Base-by-base conservation (phyloP, 2,888 invertebrate species). In the Platynereis dumerilii region DNA sequence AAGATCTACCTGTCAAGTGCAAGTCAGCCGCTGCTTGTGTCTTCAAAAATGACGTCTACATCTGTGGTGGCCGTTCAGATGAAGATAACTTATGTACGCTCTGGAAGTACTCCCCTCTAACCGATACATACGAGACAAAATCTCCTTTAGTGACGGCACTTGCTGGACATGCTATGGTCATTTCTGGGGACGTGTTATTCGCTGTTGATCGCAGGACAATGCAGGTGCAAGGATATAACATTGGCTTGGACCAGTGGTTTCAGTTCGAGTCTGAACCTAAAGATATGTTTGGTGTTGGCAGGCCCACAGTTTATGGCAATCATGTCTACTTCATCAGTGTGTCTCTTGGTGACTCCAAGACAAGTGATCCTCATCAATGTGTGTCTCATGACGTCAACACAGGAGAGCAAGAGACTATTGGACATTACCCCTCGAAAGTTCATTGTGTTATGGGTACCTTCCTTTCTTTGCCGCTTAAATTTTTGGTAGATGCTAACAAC, bases 131-230 rank as follows among this genome's bases (percentile, higher is more conserved):
- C 65, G 52, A 54, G 28, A 44, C 39, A 22, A 61, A 59, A 28
- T 20, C 61, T n/a, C 62, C 64, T 7, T 65, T 67, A 65, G 28
- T 65, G 22, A 27, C 27, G n/a, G 54, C 60, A 15, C 67, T 65
- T 22, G 65, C 67, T n/a, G 67, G 67, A 5, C 67, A 67, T 27
- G 61, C 60, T 15, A 67, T 67, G 65, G 27, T 67, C 27, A 34
- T 58, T 15, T 22, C 60, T 12, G 12, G 34, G 28, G 27, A 42
- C 29, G 52, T 58, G 20, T 42, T 67, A 28, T 67, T 61, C 24
- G 61, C 61, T 15, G 44, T 67, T 3, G 67, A 67, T 48, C 53
- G 67, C 20, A 60, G 29, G 7, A 53, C 56, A 34, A 27, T 45
- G n/a, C 44, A 48, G 42, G 29, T 67, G 5, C 64, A 67, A 52